Evolutionary conservation across 1,140 invertebrate species (phyloP).

Genomic region (Asobara japonica): DNA sequence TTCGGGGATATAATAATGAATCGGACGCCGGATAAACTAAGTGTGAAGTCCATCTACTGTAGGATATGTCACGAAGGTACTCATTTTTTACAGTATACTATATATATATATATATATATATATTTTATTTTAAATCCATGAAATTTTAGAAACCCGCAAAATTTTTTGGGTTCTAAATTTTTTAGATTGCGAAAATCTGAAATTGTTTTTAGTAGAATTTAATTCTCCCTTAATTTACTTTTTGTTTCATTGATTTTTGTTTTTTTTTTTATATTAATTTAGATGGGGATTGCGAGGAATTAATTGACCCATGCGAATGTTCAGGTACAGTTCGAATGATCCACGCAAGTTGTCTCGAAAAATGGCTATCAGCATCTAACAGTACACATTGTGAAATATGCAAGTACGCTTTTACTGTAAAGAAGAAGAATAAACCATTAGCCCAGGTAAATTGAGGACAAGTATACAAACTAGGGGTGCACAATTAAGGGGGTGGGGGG

Average conservation of each 20-base stretch:
- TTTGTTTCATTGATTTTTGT: slow-evolving; percentile 14
- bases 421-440: slow-evolving; percentile 49
- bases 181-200: not conserved
- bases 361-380: slow-evolving; percentile 71
- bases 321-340: slow-evolving; percentile 68
- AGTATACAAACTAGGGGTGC: not conserved
- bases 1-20: not conserved
- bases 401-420: slow-evolving; percentile 63
- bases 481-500: no score
- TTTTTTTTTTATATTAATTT: slow-evolving; percentile 17
- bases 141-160: no score
- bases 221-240: not conserved
- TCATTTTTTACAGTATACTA: no score
- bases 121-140: not conserved
- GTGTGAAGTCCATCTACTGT: slow-evolving; percentile 32
- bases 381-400: slow-evolving; percentile 71
- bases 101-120: not conserved
- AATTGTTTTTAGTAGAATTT: not conserved
- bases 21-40: slow-evolving; percentile 32
- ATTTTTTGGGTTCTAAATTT: no score
- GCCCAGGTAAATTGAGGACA: slow-evolving; percentile 43
- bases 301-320: slow-evolving; percentile 72
- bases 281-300: slow-evolving; percentile 63
- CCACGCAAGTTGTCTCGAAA: slow-evolving; percentile 70
- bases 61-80: slow-evolving; percentile 56